Evolutionary conservation across 2,888 invertebrate genomes (phyloP).

Genomic region (Eubasilissa splendida): DNA sequence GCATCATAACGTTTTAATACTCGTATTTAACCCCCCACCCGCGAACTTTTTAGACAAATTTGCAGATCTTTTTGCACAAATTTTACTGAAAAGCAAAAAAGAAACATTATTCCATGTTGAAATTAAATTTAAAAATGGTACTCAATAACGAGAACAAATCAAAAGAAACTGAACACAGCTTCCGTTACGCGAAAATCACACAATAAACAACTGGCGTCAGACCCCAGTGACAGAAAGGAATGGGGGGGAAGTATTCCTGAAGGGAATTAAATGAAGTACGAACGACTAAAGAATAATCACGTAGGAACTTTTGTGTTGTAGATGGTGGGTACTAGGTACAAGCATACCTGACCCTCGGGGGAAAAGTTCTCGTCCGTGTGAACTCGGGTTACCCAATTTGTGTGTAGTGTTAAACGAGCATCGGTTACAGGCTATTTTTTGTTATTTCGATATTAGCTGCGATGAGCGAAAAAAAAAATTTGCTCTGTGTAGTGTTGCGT

Average conservation of each 20-base stretch:
- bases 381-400: background rate
- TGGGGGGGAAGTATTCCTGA: conserved; percentile 1
- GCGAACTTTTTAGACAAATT: too few relatives aligned
- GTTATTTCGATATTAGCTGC: background rate
- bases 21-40: too few relatives aligned
- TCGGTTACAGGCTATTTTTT: conserved; percentile 21
- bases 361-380: conserved; percentile 19
- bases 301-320: conserved; percentile 20
- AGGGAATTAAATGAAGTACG: conserved; percentile 18
- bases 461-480: background rate
- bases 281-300: conserved; percentile 29
- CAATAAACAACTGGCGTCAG: background rate
- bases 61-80: too few relatives aligned
- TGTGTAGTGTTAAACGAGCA: background rate
- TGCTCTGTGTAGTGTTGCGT: too few relatives aligned
- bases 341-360: background rate
- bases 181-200: background rate
- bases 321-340: background rate
- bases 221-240: background rate
- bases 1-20: too few relatives aligned
- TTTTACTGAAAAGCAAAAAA: too few relatives aligned
- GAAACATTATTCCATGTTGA: too few relatives aligned
- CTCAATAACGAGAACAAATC: background rate
- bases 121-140: too few relatives aligned
- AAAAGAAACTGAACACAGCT: background rate